A percentile compares a stretch with the other conserved stretches of the same genome.
Evolutionary conservation across 2,888 invertebrate genomes (phyloP).

Genomic region (Latrodectus hesperus): DNA sequence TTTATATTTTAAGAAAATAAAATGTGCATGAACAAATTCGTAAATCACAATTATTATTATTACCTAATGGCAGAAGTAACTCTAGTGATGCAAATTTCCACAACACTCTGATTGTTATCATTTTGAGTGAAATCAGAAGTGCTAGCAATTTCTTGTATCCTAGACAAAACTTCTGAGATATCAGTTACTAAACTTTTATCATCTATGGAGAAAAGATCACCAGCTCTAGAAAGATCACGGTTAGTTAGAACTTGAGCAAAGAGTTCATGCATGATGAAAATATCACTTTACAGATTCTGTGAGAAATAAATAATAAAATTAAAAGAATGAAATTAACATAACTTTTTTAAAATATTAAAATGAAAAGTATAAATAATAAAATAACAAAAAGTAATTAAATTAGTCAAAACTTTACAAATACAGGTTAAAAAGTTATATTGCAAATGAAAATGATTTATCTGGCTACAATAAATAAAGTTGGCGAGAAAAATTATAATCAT

Average conservation of each 20-base stretch:
- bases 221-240: slow-evolving; percentile 90
- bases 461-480: no score
- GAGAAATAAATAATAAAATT: neutral
- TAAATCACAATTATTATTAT: no score
- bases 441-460: no score
- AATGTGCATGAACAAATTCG: neutral
- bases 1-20: slow-evolving; percentile 4
- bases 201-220: slow-evolving; percentile 90
- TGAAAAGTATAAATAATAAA: neutral
- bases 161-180: slow-evolving; percentile 86
- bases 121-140: slow-evolving; percentile 87
- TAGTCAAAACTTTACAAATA: neutral
- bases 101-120: slow-evolving; percentile 94
- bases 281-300: neutral
- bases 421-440: no score
- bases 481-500: no score
- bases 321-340: neutral
- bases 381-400: neutral
- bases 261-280: slow-evolving; percentile 85
- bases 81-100: slow-evolving; percentile 94
- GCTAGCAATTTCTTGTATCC: slow-evolving; percentile 83
- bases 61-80: slow-evolving; percentile 90
- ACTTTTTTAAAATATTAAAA: neutral
- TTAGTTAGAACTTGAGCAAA: slow-evolving; percentile 91
- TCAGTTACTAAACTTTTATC: slow-evolving; percentile 90